phyloP scores from a whole-genome alignment of 2,888 invertebrate genomes.

The Euzophera pinguis region DNA sequence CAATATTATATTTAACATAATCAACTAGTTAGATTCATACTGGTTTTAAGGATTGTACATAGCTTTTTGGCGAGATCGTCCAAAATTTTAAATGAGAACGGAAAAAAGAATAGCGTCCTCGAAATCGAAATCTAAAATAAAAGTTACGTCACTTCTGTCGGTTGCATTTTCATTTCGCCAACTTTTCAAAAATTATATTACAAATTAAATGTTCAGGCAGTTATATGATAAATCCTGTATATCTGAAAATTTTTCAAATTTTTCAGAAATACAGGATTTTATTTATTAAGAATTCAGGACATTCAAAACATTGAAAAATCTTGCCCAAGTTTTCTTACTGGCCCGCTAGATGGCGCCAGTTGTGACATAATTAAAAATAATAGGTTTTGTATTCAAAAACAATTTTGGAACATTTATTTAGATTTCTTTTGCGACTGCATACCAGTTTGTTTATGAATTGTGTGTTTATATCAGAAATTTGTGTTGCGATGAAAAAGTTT shows the following conservation, averaged over 20 bases:
- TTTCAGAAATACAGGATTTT: too few species aligned
- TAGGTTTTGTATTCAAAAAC: neutral
- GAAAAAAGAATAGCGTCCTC: neutral
- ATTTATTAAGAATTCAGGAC: too few species aligned
- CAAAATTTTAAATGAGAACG: neutral
- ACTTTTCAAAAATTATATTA: too few species aligned
- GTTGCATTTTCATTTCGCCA: too few species aligned
- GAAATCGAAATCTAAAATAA: neutral
- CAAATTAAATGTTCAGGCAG: too few species aligned
- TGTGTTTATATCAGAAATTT: conserved; percentile 54
- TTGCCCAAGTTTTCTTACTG: neutral
- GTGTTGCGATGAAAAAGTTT: conserved; percentile 26
- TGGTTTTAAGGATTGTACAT: neutral
- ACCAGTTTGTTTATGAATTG: conserved; percentile 45
- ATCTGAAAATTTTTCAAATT: too few species aligned
- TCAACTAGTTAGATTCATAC: conserved; percentile 1
- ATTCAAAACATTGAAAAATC: too few species aligned
- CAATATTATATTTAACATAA: neutral
- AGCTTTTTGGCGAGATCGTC: conserved; percentile 3
- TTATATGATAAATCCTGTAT: too few species aligned
- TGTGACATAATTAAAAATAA: neutral
- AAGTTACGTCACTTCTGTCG: neutral
- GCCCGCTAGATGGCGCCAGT: neutral
- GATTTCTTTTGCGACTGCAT: conserved; percentile 11
- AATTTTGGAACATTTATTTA: conserved; percentile 10